These are phyloP conservation scores for Poeciliopsis occidentalis DNA, from an alignment of 2,113 vertebrate genomes.

Conservation along the genomic window DNA sequence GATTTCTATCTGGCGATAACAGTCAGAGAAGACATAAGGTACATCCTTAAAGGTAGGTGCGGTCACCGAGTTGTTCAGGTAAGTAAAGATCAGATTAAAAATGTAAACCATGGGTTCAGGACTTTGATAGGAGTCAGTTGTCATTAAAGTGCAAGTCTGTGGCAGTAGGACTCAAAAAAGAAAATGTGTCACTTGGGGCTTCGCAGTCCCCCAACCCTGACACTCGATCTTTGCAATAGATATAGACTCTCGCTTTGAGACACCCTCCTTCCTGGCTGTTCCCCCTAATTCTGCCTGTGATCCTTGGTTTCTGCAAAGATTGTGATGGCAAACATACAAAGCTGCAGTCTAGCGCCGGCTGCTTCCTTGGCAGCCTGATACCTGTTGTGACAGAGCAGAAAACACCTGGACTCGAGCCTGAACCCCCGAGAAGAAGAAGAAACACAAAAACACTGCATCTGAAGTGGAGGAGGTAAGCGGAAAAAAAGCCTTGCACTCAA, in stretches of 20 bases:
- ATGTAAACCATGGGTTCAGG: conserved; percentile 82
- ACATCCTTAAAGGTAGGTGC: conserved; percentile 85
- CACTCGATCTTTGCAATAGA: conserved; percentile 77
- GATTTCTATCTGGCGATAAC: conserved; percentile 74
- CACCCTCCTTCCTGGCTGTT: conserved; percentile 31
- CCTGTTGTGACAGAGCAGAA: conserved; percentile 58
- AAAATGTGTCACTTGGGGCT: conserved; percentile 61
- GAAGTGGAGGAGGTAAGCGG: conserved; percentile 76
- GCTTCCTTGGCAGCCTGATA: conserved; percentile 61
- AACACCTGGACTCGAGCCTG: conserved; percentile 64
- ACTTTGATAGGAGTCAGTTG: conserved; percentile 78
- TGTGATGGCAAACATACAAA: conserved; percentile 69
- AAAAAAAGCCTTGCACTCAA: conserved; percentile 59
- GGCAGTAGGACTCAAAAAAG: conserved; percentile 80
- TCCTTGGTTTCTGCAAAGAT: conserved; percentile 71
- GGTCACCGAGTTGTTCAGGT: conserved; percentile 80
- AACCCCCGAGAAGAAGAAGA: conserved; percentile 58
- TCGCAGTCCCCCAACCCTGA: conserved; percentile 48
- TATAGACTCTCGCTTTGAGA: conserved; percentile 59
- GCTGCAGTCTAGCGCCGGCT: conserved; percentile 50
- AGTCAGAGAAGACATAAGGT: conserved; percentile 80
- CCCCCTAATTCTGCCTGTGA: conserved; percentile 43
- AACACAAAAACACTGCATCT: conserved; percentile 73
- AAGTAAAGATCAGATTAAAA: conserved; percentile 75
- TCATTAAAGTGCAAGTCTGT: conserved; percentile 86